These are phyloP conservation scores for Rutpela maculata DNA, from an alignment of 2,888 invertebrate species.

Conservation along the genomic window DNA sequence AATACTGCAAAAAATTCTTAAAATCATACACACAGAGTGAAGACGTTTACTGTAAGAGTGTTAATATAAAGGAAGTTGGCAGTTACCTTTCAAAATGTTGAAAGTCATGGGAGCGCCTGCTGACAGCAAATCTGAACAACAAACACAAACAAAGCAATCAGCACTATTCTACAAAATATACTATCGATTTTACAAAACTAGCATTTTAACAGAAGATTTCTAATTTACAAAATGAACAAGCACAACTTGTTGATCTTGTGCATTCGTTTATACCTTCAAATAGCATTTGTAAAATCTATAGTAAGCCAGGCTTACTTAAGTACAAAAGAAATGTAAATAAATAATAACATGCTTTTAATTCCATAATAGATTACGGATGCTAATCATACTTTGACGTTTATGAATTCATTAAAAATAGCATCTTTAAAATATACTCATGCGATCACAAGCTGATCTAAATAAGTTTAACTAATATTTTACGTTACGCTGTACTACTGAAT, in stretches of 20 bases:
- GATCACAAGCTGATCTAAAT: slow-evolving; percentile 65
- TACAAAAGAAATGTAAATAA: slow-evolving; percentile 52
- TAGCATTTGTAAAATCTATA: slow-evolving; percentile 46
- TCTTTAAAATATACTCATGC: slow-evolving; percentile 64
- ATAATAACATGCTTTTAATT: slow-evolving; percentile 60
- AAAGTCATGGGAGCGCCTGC: slow-evolving; percentile 89
- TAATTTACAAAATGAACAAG: background rate
- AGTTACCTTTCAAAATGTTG: slow-evolving; percentile 92
- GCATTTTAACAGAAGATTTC: background rate
- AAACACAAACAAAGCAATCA: slow-evolving; percentile 80
- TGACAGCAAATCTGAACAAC: slow-evolving; percentile 87
- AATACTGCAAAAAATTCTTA: slow-evolving; percentile 16
- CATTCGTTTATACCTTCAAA: background rate
- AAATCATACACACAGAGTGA: slow-evolving; percentile 34
- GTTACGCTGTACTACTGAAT: slow-evolving; percentile 51
- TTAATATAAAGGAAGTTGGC: slow-evolving; percentile 66
- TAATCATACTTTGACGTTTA: slow-evolving; percentile 51
- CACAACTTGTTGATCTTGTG: background rate
- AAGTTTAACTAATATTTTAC: slow-evolving; percentile 51
- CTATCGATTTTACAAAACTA: slow-evolving; percentile 43
- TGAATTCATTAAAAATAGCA: slow-evolving; percentile 53
- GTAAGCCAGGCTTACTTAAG: slow-evolving; percentile 56
- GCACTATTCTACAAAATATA: slow-evolving; percentile 71
- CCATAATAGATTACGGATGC: slow-evolving; percentile 51
- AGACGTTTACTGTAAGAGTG: slow-evolving; percentile 43